Conservation (phyloP, 2,113 vertebrate species). For the Brevimyrus niger region DNA sequence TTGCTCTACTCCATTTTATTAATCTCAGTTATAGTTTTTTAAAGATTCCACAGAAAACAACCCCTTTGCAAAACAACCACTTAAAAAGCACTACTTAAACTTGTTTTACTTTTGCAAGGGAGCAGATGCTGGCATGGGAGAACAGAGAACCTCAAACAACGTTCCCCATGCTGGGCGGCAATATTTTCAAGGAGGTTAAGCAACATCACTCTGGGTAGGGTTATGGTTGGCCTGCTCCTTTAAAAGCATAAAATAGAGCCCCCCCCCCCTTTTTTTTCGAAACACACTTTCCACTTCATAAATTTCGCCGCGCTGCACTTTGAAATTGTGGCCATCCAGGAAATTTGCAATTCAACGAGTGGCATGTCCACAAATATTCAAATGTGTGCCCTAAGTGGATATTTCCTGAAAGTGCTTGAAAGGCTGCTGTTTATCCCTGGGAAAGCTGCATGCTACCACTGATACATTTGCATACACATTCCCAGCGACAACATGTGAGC, state of each 20-base stretch:
- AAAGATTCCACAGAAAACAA: not conserved
- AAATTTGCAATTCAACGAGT: conserved; percentile 20
- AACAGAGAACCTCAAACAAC: not conserved
- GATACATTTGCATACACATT: not conserved
- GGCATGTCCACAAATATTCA: conserved; percentile 20
- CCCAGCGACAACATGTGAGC: not conserved
- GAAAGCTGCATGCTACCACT: not conserved
- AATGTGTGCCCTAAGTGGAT: conserved; percentile 16
- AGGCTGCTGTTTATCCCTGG: not conserved
- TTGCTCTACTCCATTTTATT: not conserved
- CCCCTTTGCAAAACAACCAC: not conserved
- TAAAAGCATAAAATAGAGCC: not conserved
- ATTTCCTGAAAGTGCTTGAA: conserved; percentile 17
- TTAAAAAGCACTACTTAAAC: not conserved
- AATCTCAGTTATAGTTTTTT: not conserved
- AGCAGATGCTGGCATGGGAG: not conserved
- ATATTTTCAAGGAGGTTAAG: not conserved
- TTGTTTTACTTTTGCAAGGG: not conserved
- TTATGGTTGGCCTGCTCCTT: not conserved
- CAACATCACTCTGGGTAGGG: not conserved
- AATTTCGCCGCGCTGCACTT: not conserved
- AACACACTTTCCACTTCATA: conserved; percentile 10
- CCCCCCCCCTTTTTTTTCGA: not conserved
- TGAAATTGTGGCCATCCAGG: conserved; percentile 12
- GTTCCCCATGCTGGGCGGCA: not conserved